Evolutionary conservation across 2,888 invertebrate genomes (phyloP).

Genomic region (Drosophila picticornis): DNA sequence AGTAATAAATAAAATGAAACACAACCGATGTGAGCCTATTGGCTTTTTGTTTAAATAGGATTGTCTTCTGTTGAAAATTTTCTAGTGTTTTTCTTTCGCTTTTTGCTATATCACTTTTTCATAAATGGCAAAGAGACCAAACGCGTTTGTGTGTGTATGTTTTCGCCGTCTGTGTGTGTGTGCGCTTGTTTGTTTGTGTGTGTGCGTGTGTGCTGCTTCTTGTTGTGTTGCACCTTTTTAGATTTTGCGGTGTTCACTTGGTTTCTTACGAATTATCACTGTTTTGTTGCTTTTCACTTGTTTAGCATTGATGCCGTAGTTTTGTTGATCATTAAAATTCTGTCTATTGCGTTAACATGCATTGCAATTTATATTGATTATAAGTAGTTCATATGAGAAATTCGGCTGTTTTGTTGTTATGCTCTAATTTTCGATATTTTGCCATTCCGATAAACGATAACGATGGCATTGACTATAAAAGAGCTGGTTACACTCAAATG

Average conservation of each 20-base stretch:
- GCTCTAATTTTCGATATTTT: constrained; percentile 40
- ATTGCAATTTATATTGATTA: constrained; percentile 72
- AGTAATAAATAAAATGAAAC: not conserved
- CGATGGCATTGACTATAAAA: not conserved
- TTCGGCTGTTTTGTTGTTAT: constrained; percentile 48
- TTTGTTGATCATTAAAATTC: constrained; percentile 32
- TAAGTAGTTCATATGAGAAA: constrained; percentile 43
- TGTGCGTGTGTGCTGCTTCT: constrained; percentile 41
- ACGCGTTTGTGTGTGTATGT: constrained; percentile 44
- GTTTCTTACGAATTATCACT: constrained; percentile 21
- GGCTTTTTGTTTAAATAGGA: constrained; percentile 4
- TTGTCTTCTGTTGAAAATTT: constrained; percentile 24
- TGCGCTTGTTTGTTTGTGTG: constrained; percentile 23
- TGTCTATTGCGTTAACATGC: constrained; percentile 51
- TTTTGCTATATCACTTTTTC: constrained; percentile 73
- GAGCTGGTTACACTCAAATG: constrained; percentile 16
- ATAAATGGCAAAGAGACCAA: constrained; percentile 61
- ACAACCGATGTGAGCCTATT: not conserved
- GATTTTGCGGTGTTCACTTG: constrained; percentile 56
- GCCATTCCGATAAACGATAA: constrained; percentile 39
- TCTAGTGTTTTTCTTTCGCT: constrained; percentile 5
- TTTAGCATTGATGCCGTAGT: constrained; percentile 19
- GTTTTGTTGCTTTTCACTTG: constrained; percentile 24
- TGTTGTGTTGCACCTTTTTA: constrained; percentile 65
- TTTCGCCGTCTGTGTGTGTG: constrained; percentile 33